Conservation (phyloP, 53 echinoderm and acorn worm genomes). For the Apostichopus leukothele region DNA sequence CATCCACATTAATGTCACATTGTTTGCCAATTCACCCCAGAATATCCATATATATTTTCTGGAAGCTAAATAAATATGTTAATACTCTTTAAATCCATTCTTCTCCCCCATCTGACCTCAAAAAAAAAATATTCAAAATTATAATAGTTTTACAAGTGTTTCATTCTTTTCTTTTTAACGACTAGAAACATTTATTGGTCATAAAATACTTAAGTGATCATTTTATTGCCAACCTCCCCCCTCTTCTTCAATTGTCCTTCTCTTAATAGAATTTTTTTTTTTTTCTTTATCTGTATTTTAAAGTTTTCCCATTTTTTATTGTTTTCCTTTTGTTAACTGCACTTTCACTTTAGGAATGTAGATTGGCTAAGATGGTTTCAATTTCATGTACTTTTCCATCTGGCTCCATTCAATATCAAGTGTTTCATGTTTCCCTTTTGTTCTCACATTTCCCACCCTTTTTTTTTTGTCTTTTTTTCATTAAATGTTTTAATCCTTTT, state of each 20-base stretch:
- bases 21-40: too few species aligned
- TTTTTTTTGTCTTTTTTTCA: neutral
- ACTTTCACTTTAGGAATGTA: neutral
- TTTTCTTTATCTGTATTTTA: neutral
- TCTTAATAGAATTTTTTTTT: neutral
- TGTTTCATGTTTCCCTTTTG: neutral
- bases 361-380: neutral
- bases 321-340: neutral
- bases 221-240: neutral
- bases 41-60: too few species aligned
- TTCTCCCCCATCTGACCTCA: too few species aligned
- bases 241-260: neutral
- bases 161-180: neutral
- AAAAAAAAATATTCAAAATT: too few species aligned
- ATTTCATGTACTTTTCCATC: neutral
- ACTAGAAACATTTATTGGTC: neutral
- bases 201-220: neutral
- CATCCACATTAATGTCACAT: too few species aligned
- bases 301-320: neutral
- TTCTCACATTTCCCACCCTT: neutral
- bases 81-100: too few species aligned
- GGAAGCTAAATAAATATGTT: too few species aligned
- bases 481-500: too few species aligned
- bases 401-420: neutral
- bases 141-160: neutral